Evolutionary conservation across 2,797 vertebrate genomes (phyloP).

Genomic region (Acropternis orthonyx): DNA sequence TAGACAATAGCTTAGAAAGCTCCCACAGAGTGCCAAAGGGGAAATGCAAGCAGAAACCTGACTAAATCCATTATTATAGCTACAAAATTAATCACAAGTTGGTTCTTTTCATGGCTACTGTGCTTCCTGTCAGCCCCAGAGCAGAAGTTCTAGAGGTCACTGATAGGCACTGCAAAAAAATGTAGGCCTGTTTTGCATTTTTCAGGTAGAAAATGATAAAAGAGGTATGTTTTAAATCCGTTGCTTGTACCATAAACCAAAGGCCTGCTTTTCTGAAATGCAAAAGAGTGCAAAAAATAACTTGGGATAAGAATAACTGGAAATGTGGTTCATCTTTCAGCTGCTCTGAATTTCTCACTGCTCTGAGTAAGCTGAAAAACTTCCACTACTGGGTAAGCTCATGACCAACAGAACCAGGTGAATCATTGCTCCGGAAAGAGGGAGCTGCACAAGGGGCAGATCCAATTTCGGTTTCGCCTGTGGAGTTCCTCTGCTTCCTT

Average conservation of each 20-base stretch:
- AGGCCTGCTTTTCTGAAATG: not conserved
- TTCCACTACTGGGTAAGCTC: not conserved
- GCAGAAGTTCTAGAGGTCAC: not conserved
- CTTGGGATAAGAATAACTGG: not conserved
- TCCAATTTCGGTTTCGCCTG: not conserved
- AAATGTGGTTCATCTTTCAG: not conserved
- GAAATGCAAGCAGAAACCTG: not conserved
- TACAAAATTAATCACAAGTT: not conserved
- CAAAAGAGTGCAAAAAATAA: not conserved
- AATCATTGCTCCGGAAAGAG: slow-evolving; percentile 1
- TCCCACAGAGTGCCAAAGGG: not conserved
- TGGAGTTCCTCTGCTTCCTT: not conserved
- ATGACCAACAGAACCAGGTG: not conserved
- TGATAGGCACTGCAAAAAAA: not conserved
- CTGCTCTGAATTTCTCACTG: not conserved
- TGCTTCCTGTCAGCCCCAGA: not conserved
- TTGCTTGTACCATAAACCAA: not conserved
- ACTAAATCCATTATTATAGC: not conserved
- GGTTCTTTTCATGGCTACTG: not conserved
- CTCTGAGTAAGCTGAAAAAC: slow-evolving; percentile 6
- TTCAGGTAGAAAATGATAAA: not conserved
- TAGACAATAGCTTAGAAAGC: not conserved
- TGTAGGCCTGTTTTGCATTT: not conserved
- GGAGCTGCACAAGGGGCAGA: not conserved
- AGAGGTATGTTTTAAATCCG: rapidly evolving